Evolutionary conservation across 2,797 vertebrate species (phyloP), one percentile per base, ranked within the genome.

Genomic region (Molossus molossus): DNA sequence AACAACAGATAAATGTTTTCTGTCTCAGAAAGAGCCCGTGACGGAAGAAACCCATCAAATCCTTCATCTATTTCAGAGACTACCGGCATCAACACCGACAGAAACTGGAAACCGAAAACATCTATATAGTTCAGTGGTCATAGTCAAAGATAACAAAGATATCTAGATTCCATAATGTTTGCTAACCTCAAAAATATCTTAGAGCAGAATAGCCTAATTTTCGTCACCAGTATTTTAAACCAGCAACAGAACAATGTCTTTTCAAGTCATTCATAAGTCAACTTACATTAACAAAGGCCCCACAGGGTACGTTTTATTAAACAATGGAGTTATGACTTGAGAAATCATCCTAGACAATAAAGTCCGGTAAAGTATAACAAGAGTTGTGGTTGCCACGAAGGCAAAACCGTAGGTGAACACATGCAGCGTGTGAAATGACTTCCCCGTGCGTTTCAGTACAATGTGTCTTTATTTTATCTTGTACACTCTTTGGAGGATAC

Each of bases 291-390:
- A 84, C 77, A 18, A 75, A 90, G 6, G 3, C 40, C 64, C 58
- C 62, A 87, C 18, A 94, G 33, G 45, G 12, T 83, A 21, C 11
- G 5, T 60, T 33, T 3, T 67, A 58, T 90, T 60, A 62, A 27
- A 55, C 53, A 75, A n/a, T 62, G 50, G 75, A 96, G 92, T 92
- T 53, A 7, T 76, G 81, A 96, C 95, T 62, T 81, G 80, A 73
- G 48, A 97, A 97, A 77, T 87, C 55, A 81, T 86, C 15, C n/a
- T 76, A 77, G 88, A 82, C 75, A 69, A 25, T 40, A 77, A 90
- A 96, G 69, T 70, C 3, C 57, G 60, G 6, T 18, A 55, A 87
- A 85, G 58, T 60, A 69, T 91, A 87, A 0, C 92, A 88, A 0
- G 21, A 70, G 25, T 94, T 72, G 60, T 75, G 55, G 84, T 40